These are phyloP conservation scores for Bergia sp. DNA, from an alignment of 92 coral and sea anemone genomes.

Conservation along the genomic window DNA sequence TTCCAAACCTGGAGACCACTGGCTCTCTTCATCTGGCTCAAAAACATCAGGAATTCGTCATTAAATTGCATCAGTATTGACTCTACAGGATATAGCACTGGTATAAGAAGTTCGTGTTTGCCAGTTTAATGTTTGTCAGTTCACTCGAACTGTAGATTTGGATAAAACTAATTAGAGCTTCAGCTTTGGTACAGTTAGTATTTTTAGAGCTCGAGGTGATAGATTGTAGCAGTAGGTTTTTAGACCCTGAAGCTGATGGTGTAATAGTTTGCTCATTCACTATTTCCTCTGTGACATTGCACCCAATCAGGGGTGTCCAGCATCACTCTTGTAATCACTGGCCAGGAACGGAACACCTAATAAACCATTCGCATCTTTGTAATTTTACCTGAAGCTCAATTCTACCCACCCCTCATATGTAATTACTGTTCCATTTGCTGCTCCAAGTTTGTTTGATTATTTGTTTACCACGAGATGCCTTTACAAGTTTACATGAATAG, in stretches of 20 bases:
- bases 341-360: conserved; percentile 25
- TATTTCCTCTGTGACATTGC: conserved; percentile 19
- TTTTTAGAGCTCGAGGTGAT: conserved; percentile 3
- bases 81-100: conserved; percentile 14
- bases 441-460: conserved; percentile 20
- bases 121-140: conserved; percentile 36
- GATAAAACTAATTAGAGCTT: conserved; percentile 10
- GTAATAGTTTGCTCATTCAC: neutral
- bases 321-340: neutral
- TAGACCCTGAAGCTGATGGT: conserved; percentile 19
- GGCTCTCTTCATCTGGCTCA: conserved; percentile 18
- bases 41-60: conserved; percentile 5
- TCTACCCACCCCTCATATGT: conserved; percentile 67
- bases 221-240: conserved; percentile 18
- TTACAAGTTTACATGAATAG: no score
- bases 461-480: no score
- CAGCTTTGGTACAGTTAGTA: neutral
- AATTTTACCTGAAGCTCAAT: conserved; percentile 35
- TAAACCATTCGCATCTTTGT: conserved; percentile 1
- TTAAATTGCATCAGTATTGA: conserved; percentile 7
- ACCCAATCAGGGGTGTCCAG: conserved; percentile 32
- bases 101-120: neutral
- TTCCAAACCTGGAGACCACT: conserved; percentile 26
- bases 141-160: conserved; percentile 23
- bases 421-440: conserved; percentile 59